These are phyloP conservation scores for Hippocampus mohnikei DNA, from an alignment of 2,113 vertebrate genomes.

Conservation along the genomic window DNA sequence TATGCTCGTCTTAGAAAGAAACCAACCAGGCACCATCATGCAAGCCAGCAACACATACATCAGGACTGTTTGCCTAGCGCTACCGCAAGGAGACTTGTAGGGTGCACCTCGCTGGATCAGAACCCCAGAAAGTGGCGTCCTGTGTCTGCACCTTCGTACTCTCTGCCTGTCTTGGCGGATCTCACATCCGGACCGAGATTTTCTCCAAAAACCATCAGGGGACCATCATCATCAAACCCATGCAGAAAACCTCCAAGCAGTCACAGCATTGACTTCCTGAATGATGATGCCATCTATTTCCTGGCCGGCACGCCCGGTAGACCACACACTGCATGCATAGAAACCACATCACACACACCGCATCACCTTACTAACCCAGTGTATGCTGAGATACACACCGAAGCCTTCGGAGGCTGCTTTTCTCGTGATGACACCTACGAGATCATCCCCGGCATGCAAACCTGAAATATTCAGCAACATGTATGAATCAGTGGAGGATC, in stretches of 20 bases:
- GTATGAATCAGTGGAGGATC: conserved; percentile 58
- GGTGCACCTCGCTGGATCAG: conserved; percentile 3
- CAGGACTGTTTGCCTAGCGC: conserved; percentile 12
- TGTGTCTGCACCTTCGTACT: conserved; percentile 35
- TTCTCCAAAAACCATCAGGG: conserved; percentile 52
- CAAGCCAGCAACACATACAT: conserved; percentile 11
- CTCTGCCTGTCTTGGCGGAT: conserved; percentile 39
- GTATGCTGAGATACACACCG: conserved; percentile 60
- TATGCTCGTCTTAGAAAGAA: conserved; percentile 69
- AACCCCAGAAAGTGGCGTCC: conserved; percentile 19
- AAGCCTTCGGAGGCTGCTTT: not conserved
- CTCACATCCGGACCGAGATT: conserved; percentile 37
- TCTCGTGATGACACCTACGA: conserved; percentile 58
- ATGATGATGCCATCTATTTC: conserved; percentile 47
- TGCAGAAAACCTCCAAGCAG: conserved; percentile 25
- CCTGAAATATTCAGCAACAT: conserved; percentile 30
- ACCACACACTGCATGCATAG: conserved; percentile 3
- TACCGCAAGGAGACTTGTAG: conserved; percentile 4
- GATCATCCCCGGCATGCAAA: conserved; percentile 39
- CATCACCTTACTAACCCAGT: conserved; percentile 17
- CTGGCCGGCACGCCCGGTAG: conserved; percentile 46
- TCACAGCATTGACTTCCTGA: conserved; percentile 46
- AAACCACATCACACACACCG: not conserved
- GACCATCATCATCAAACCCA: not conserved
- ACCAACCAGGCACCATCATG: conserved; percentile 4